Evolutionary conservation across 2,113 vertebrate species (phyloP).

Genomic region (Barnardius zonarius): DNA sequence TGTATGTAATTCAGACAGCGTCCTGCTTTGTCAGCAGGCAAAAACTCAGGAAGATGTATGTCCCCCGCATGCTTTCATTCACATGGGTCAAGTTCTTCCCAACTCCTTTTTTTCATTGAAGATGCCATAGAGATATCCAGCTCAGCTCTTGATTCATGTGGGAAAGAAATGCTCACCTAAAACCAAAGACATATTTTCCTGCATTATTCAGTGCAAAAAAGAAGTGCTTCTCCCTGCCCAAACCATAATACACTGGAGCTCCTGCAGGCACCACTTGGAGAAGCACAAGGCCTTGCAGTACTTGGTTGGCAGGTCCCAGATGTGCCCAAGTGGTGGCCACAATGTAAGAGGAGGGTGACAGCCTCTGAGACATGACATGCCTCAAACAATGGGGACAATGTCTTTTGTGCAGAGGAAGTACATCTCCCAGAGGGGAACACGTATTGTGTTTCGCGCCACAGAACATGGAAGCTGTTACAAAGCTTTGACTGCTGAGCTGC

Average conservation of each 20-base stretch:
- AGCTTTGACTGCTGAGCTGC: background rate
- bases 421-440: background rate
- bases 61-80: background rate
- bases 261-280: background rate
- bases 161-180: background rate
- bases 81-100: background rate
- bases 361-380: background rate
- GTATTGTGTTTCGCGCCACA: background rate
- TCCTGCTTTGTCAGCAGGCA: background rate
- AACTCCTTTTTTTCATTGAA: background rate
- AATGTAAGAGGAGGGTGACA: background rate
- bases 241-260: rapidly evolving
- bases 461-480: background rate
- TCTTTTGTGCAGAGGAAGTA: background rate
- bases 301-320: background rate
- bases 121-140: background rate
- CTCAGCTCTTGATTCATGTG: background rate
- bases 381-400: background rate
- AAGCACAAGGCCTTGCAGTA: background rate
- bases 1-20: background rate
- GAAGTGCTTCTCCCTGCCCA: background rate
- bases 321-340: background rate
- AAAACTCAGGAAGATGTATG: background rate
- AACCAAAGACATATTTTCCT: background rate
- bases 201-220: background rate